Evolutionary conservation across 2,113 vertebrate genomes (phyloP).

Genomic region (Amblyornis subalaris): DNA sequence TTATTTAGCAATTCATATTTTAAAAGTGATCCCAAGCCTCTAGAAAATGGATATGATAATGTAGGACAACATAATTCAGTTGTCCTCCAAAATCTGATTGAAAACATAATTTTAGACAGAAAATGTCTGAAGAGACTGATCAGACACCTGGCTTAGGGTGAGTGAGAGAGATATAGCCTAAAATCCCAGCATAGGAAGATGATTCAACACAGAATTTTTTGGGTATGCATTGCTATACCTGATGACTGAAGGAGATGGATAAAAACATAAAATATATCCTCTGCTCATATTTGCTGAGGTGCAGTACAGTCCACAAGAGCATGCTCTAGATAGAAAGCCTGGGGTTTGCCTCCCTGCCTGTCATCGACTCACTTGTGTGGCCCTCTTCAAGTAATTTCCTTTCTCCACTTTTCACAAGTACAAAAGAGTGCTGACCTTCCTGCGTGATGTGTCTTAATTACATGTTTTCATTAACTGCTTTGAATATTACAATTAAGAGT

Average conservation of each 20-base stretch:
- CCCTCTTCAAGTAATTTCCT: background rate
- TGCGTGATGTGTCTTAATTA: background rate
- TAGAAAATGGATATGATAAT: background rate
- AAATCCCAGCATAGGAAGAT: background rate
- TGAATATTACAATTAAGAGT: conserved; percentile 7
- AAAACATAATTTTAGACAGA: background rate
- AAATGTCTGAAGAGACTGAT: background rate
- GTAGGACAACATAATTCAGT: background rate
- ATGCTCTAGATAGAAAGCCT: background rate
- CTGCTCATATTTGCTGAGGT: background rate
- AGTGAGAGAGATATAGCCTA: background rate
- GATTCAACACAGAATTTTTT: background rate
- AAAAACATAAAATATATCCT: background rate
- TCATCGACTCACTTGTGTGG: background rate
- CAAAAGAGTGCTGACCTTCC: background rate
- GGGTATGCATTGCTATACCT: background rate
- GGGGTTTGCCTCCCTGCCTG: background rate
- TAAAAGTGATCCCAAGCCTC: background rate
- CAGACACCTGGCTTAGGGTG: background rate
- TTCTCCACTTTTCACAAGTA: background rate
- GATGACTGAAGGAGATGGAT: background rate
- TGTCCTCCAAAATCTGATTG: background rate
- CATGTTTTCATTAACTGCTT: background rate
- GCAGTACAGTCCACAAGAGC: background rate
- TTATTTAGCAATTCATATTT: background rate